Conservation (phyloP, 2,888 invertebrate genomes). For the Amorpha juglandis region DNA sequence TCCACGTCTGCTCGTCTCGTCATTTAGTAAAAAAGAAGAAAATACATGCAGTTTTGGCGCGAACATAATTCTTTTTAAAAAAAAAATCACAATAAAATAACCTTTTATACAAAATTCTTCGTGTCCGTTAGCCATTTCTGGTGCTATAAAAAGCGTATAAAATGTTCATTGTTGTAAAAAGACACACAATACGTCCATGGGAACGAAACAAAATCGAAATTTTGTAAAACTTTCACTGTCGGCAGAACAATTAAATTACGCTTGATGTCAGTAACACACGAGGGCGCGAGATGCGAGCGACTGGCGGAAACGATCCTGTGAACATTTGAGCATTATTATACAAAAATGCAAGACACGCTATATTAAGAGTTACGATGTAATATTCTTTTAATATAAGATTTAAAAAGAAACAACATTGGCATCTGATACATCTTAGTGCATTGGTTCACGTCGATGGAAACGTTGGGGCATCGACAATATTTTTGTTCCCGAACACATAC, state of each 20-base stretch:
- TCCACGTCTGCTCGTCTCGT: no score
- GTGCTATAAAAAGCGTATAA: conserved; percentile 19
- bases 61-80: background rate
- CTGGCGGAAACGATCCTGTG: background rate
- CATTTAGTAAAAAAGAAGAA: no score
- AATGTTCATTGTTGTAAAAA: conserved; percentile 13
- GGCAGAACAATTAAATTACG: conserved; percentile 25
- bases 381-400: no score
- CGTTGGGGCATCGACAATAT: no score
- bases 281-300: background rate
- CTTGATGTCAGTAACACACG: background rate
- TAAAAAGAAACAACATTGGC: no score
- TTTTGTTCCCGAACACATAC: no score
- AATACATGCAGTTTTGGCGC: background rate
- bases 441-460: no score
- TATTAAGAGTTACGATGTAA: no score
- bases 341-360: no score
- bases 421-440: no score
- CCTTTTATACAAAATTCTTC: background rate
- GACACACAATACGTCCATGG: conserved; percentile 7
- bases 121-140: background rate
- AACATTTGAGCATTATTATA: no score
- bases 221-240: conserved; percentile 30
- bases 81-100: no score
- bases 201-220: conserved; percentile 21